Evolutionary conservation across 2,113 vertebrate species (phyloP), one percentile per base, ranked within the genome.

Genomic region (Hippocampus zosterae): DNA sequence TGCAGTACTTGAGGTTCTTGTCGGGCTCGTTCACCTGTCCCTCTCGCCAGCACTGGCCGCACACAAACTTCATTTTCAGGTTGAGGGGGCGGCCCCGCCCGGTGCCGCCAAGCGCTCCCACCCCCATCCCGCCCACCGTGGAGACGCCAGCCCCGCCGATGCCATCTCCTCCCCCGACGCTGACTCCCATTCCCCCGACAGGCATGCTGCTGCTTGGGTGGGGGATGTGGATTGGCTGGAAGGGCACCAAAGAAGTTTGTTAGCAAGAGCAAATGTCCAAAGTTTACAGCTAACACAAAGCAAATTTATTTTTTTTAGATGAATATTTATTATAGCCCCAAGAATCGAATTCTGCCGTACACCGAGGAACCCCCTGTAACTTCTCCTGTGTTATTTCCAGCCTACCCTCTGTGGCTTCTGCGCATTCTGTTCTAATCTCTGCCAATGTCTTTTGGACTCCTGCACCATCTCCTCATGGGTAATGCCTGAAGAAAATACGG

Each of bases 51-150:
- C 97, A 99, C 85, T 99, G 97, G 66, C 96, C 95, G 29, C 97
- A 99, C 63, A 99, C 97, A 74, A 99, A 98, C 91, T 97, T 99
- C 95, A 99, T 98, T 89, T 98, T 97, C 71, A 99, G 92, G 83
- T 93, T 93, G 44, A 93, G 84, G 37, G 92, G 91, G 1, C 87
- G 80, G 10, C 87, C 80, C 68, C 89, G 71, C 25, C 86, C 76
- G 0, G 69, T 66, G 1, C 72, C 85, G 46, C 83, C 87, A 15
- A 90, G 68, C 1, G 86, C 84, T 2, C 86, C 80, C 16, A 90
- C 77, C 8, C 78, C 89, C 15, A 73, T 27, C 1, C 78, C 76
- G 40, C 83, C 75, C 27, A 81, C 55, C 0, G 85, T 78, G 57
- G 83, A 41, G n/a, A 88, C 87, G 2, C 89, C 82, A 0, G 88